Conservation (phyloP, 2,888 invertebrate species). For the Halocaridina rubra region DNA sequence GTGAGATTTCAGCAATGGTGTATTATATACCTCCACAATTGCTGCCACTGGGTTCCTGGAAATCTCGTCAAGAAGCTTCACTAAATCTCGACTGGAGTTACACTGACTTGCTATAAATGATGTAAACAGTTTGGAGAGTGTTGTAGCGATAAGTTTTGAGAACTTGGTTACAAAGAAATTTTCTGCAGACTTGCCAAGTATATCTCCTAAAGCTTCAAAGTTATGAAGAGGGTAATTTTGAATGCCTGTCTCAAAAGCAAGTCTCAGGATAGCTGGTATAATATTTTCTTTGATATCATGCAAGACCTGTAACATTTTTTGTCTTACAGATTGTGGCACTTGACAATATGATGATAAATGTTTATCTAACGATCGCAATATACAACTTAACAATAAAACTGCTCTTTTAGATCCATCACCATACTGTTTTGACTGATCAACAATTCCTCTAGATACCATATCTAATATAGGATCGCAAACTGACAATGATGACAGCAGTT, state of each 20-base stretch:
- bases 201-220: conserved; percentile 40
- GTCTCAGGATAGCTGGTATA: conserved; percentile 2
- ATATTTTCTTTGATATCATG: conserved; percentile 12
- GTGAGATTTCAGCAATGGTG: conserved; percentile 33
- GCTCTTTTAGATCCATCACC: conserved; percentile 40
- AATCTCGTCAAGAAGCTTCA: conserved; percentile 18
- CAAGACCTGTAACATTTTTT: conserved; percentile 35
- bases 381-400: conserved; percentile 20
- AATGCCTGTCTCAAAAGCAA: conserved; percentile 38
- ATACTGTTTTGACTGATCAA: conserved; percentile 23
- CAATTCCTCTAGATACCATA: conserved; percentile 3
- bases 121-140: conserved; percentile 30
- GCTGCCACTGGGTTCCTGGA: conserved; percentile 22
- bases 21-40: conserved; percentile 38
- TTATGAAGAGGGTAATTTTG: conserved; percentile 35
- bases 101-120: conserved; percentile 33
- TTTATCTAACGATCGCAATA: conserved; percentile 30
- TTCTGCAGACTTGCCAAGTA: conserved; percentile 30
- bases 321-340: neutral
- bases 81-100: conserved; percentile 33
- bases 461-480: conserved; percentile 36
- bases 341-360: neutral
- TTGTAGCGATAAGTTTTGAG: conserved; percentile 42
- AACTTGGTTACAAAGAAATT: conserved; percentile 38
- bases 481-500: conserved; percentile 28